Percentiles rank a stretch among this genome's conserved stretches.
These are phyloP conservation scores for Hoplostethus atlanticus DNA, from an alignment of 2,797 vertebrate genomes.

Conservation along the genomic window DNA sequence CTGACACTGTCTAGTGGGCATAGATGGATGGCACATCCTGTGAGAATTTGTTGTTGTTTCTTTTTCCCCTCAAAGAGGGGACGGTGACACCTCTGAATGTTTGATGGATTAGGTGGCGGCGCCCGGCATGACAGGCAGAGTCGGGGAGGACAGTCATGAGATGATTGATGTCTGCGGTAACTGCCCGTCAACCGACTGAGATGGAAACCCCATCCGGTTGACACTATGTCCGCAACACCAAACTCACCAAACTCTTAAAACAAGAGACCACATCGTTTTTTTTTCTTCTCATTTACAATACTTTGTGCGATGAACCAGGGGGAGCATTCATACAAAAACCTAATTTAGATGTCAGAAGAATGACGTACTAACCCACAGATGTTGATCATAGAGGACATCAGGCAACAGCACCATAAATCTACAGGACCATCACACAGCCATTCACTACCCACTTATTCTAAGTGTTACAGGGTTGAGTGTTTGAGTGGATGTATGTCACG, in stretches of 20 bases:
- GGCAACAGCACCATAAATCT: conserved; percentile 46
- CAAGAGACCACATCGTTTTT: conserved; percentile 1
- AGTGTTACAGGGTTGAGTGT: conserved; percentile 42
- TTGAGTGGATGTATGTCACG: conserved; percentile 15
- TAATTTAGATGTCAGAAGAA: conserved; percentile 44
- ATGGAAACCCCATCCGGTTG: conserved; percentile 49
- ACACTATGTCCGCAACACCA: conserved; percentile 23
- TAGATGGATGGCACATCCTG: conserved; percentile 74
- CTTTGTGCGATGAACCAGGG: conserved; percentile 22
- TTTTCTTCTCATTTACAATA: too few relatives aligned
- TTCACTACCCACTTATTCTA: conserved; percentile 40
- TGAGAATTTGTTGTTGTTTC: conserved; percentile 67
- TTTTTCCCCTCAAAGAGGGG: conserved; percentile 46
- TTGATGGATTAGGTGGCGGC: conserved; percentile 78
- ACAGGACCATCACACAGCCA: conserved; percentile 29
- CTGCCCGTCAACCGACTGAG: conserved; percentile 62
- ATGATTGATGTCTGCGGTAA: conserved; percentile 76
- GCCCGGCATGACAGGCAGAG: conserved; percentile 69
- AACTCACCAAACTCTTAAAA: neutral
- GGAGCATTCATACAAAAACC: conserved; percentile 25
- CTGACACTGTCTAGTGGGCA: conserved; percentile 68
- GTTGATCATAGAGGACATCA: conserved; percentile 39
- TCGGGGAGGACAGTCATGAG: conserved; percentile 67
- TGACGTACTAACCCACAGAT: conserved; percentile 42
- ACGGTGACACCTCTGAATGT: conserved; percentile 68